These are phyloP conservation scores for Coenobita brevimanus DNA, from an alignment of 1,140 invertebrate genomes.

Conservation along the genomic window DNA sequence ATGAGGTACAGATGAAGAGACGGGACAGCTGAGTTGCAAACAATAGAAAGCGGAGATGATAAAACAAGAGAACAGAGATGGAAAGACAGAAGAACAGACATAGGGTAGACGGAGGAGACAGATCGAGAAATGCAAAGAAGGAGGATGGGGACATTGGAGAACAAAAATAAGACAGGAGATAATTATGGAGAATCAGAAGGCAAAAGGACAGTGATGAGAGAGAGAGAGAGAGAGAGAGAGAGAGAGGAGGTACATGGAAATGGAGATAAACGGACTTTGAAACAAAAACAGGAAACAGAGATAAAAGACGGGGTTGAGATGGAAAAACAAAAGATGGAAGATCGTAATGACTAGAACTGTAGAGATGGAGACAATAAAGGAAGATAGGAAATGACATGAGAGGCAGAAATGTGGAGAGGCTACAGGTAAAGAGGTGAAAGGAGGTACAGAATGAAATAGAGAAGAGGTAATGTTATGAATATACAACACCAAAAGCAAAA, in stretches of 20 bases:
- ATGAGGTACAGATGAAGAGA: background rate
- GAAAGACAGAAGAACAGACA: background rate
- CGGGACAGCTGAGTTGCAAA: no score
- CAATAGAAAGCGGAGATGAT: no score
- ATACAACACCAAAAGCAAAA: background rate
- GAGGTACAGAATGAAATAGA: background rate
- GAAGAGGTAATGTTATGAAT: background rate
- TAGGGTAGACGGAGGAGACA: background rate
- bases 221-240: background rate
- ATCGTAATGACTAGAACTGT: background rate
- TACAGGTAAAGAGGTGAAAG: background rate
- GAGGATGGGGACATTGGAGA: background rate
- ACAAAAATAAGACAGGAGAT: background rate
- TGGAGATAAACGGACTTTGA: no score
- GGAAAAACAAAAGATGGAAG: background rate
- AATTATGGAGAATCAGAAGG: background rate
- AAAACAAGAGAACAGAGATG: background rate
- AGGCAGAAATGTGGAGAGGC: background rate
- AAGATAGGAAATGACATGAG: background rate
- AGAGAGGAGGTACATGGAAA: background rate
- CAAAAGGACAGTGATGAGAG: background rate
- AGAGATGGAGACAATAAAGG: background rate
- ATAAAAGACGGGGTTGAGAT: background rate
- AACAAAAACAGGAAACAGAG: background rate
- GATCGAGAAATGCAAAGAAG: background rate